Evolutionary conservation across 1,140 invertebrate genomes (phyloP).

Genomic region (Sogatella furcifera): DNA sequence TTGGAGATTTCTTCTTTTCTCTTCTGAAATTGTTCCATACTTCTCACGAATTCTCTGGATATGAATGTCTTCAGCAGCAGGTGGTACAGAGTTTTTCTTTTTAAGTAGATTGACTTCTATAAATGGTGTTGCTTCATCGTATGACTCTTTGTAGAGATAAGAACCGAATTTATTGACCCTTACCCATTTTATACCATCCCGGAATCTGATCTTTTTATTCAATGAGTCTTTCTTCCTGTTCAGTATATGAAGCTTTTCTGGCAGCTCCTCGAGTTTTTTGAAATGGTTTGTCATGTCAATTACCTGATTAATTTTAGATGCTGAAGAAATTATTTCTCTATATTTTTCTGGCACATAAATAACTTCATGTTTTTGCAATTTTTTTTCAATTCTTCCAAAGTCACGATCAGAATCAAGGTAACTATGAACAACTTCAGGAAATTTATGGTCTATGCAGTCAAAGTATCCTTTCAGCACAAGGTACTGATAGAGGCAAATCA

Average conservation of each 20-base stretch:
- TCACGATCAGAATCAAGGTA: slow-evolving; percentile 17
- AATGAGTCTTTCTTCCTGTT: neutral
- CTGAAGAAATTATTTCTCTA: neutral
- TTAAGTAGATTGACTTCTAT: neutral
- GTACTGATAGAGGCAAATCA: slow-evolving; percentile 14
- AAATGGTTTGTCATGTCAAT: slow-evolving; percentile 13
- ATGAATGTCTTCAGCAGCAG: neutral
- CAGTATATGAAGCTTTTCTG: neutral
- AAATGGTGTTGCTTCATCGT: slow-evolving; percentile 1
- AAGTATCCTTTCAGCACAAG: slow-evolving; percentile 11
- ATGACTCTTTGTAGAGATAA: slow-evolving; percentile 4
- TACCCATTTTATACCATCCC: slow-evolving; percentile 5
- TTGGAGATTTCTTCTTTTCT: neutral
- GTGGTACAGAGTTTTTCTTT: neutral
- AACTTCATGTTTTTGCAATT: neutral
- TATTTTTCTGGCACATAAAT: slow-evolving; percentile 3
- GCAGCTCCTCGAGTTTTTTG: neutral
- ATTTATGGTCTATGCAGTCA: slow-evolving; percentile 11
- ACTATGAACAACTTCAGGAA: slow-evolving; percentile 12
- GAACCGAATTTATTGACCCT: neutral
- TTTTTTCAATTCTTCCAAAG: slow-evolving; percentile 16
- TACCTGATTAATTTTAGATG: slow-evolving; percentile 3
- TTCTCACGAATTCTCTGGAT: neutral
- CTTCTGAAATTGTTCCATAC: neutral
- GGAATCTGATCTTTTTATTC: neutral